Percentiles rank a stretch among this genome's conserved stretches.
Conservation (phyloP, 2,888 invertebrate genomes). For the Malthinus flaveolus region DNA sequence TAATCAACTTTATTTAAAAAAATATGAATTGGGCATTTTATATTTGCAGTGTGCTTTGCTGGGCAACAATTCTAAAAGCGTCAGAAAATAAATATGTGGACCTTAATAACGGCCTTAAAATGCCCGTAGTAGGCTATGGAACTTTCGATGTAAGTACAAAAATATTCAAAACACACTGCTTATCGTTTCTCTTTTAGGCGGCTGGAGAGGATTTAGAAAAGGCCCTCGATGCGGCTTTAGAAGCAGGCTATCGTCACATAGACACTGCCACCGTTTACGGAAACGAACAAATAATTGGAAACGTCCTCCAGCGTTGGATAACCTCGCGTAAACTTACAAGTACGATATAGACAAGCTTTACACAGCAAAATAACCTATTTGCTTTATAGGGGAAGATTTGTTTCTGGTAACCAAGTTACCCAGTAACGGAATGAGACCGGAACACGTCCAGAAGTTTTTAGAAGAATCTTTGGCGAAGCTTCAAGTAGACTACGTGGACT, state of each 20-base stretch:
- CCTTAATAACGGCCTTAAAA: neutral
- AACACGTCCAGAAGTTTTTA: conserved; percentile 67
- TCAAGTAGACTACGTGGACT: conserved; percentile 77
- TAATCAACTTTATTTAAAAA: neutral
- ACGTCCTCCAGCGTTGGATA: conserved; percentile 72
- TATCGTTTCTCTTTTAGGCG: neutral
- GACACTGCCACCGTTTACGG: conserved; percentile 79
- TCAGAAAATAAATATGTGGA: conserved; percentile 40
- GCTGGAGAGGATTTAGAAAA: conserved; percentile 60
- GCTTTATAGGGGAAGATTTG: conserved; percentile 67
- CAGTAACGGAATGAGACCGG: conserved; percentile 63
- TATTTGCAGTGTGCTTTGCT: neutral
- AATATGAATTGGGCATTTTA: neutral
- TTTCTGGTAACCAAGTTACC: conserved; percentile 84
- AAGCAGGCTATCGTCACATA: conserved; percentile 80
- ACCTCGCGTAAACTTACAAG: conserved; percentile 60
- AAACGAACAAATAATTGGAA: conserved; percentile 77
- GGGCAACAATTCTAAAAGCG: neutral
- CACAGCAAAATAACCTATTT: neutral
- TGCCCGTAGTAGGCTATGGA: neutral
- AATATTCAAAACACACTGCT: neutral
- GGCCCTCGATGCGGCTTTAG: conserved; percentile 70
- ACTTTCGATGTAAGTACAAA: neutral
- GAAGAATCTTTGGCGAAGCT: conserved; percentile 69
- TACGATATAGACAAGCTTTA: conserved; percentile 10